Percentiles rank a stretch among this genome's conserved stretches.
phyloP scores from a whole-genome alignment of 2,113 vertebrate species.

The Spizaetus ornatus region DNA sequence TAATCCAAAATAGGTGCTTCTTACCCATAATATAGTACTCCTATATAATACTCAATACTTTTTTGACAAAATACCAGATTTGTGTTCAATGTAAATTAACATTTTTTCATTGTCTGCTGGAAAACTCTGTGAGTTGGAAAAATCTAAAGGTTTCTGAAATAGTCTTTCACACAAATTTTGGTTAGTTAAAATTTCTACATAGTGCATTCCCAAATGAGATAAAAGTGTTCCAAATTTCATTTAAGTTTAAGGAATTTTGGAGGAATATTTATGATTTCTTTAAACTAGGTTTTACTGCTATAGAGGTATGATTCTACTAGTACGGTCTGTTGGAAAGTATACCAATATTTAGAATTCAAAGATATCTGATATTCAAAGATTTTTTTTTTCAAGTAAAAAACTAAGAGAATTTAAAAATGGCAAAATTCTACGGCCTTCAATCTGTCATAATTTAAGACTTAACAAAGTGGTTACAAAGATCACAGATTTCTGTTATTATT shows the following conservation, averaged over 20 bases:
- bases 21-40: rapidly evolving
- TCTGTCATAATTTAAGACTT: neutral
- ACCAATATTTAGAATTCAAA: neutral
- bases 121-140: neutral
- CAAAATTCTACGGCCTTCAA: neutral
- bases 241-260: neutral
- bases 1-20: neutral
- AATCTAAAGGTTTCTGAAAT: neutral
- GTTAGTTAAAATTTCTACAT: neutral
- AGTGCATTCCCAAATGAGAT: neutral
- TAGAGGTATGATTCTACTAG: neutral
- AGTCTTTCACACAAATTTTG: neutral
- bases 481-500: neutral
- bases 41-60: rapidly evolving
- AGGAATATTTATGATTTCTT: neutral
- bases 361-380: neutral
- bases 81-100: neutral
- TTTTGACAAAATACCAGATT: neutral
- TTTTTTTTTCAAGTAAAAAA: neutral
- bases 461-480: neutral
- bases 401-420: neutral
- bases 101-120: neutral
- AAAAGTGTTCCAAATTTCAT: neutral
- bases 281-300: neutral
- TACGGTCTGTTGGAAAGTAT: neutral